These are phyloP conservation scores for Automeris io DNA, from an alignment of 2,888 invertebrate species.

Conservation along the genomic window DNA sequence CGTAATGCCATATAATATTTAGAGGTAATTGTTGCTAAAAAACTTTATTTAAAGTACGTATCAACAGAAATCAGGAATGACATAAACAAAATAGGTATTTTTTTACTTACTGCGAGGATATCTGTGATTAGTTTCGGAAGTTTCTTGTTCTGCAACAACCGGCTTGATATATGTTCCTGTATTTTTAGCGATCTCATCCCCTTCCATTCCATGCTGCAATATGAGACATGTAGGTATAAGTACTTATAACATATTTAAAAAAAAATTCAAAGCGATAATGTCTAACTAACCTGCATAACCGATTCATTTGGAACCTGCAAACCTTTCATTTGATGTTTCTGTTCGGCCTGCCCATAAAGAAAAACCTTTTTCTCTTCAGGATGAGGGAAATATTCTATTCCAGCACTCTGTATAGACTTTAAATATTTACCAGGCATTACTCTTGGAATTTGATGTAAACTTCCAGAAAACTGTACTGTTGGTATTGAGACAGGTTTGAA, in stretches of 20 bases:
- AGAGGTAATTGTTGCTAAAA: no score
- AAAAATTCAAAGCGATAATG: not conserved
- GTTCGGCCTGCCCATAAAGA: slow-evolving; percentile 66
- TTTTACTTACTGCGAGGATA: slow-evolving; percentile 54
- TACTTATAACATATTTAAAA: not conserved
- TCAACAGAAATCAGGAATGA: no score
- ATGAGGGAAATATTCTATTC: slow-evolving; percentile 37
- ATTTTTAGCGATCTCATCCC: slow-evolving; percentile 19
- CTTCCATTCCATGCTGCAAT: slow-evolving; percentile 26
- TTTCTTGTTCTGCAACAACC: slow-evolving; percentile 47
- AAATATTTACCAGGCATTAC: slow-evolving; percentile 59
- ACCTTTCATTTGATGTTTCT: slow-evolving; percentile 63
- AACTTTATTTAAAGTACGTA: no score
- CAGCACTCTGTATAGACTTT: slow-evolving; percentile 42
- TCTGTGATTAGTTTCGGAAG: slow-evolving; percentile 54
- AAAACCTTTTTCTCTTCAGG: slow-evolving; percentile 54
- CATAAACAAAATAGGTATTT: no score
- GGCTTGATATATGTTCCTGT: slow-evolving; percentile 30
- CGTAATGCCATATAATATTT: no score
- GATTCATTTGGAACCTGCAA: slow-evolving; percentile 23
- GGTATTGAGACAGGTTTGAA: slow-evolving; percentile 67
- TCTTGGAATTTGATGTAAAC: slow-evolving; percentile 50
- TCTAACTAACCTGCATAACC: slow-evolving; percentile 5
- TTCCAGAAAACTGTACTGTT: slow-evolving; percentile 45
- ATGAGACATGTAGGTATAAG: slow-evolving; percentile 10